A percentile compares a stretch with the other conserved stretches of the same genome.
Conservation (phyloP, 2,888 invertebrate species). For the Andricus curvator region DNA sequence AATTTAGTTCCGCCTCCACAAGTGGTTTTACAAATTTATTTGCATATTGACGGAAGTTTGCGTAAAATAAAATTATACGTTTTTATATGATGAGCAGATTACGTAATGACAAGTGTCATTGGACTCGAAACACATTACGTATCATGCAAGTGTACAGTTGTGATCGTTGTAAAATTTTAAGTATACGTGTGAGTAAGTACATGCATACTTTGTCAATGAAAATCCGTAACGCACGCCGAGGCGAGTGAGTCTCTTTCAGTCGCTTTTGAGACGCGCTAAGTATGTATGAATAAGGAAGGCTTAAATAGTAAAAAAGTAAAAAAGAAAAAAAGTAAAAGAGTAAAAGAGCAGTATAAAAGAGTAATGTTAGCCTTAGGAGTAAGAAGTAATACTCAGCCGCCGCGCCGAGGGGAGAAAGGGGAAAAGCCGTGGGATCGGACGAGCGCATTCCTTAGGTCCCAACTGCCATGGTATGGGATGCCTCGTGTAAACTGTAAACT, state of each 20-base stretch:
- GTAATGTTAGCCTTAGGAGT: slow-evolving; percentile 49
- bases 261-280: slow-evolving; percentile 25
- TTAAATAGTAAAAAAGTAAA: slow-evolving; percentile 9
- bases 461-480: slow-evolving; percentile 70
- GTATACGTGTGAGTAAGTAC: neutral
- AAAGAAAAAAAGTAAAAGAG: neutral
- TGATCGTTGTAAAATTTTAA: neutral
- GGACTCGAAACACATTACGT: neutral
- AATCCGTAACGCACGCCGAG: neutral
- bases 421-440: slow-evolving; percentile 77
- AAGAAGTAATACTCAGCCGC: slow-evolving; percentile 50
- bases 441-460: slow-evolving; percentile 76
- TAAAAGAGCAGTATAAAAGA: slow-evolving; percentile 38
- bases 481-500: slow-evolving; percentile 54
- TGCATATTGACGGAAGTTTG: slow-evolving; percentile 12
- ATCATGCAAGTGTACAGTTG: neutral
- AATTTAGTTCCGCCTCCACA: slow-evolving; percentile 20
- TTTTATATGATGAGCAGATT: slow-evolving; percentile 10
- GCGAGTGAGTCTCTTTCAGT: neutral
- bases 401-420: slow-evolving; percentile 60
- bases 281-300: slow-evolving; percentile 27
- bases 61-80: slow-evolving; percentile 26
- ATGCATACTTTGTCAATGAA: neutral
- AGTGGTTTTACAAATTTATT: slow-evolving; percentile 5
- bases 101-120: slow-evolving; percentile 28